Evolutionary conservation across 2,797 vertebrate species (phyloP).

Genomic region (Anomalospiza imberbis): DNA sequence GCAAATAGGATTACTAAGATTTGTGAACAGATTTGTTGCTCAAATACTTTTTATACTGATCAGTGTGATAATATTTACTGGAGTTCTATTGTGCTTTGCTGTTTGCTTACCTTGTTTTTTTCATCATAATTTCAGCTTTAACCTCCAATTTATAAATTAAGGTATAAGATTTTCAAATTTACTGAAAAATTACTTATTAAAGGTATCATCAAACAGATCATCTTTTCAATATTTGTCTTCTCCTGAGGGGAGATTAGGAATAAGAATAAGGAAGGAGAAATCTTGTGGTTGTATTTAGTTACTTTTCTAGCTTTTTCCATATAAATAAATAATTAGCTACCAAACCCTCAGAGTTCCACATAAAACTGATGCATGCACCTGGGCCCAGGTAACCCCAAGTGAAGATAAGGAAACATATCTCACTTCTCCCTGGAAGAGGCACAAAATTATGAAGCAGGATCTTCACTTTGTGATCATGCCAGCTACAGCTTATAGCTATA

Average conservation of each 20-base stretch:
- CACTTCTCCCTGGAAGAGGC: background rate
- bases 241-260: background rate
- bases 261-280: background rate
- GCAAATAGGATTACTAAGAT: background rate
- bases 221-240: background rate
- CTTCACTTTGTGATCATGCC: rapidly evolving
- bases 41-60: background rate
- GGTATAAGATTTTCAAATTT: constrained; percentile 8
- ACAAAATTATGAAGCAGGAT: background rate
- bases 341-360: background rate
- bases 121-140: constrained; percentile 7
- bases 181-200: constrained; percentile 13
- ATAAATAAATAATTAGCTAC: background rate
- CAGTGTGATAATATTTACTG: background rate
- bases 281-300: background rate
- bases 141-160: constrained; percentile 43
- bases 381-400: background rate
- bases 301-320: background rate
- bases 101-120: background rate
- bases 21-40: background rate
- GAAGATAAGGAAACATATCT: background rate
- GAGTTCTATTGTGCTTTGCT: background rate
- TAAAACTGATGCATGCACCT: background rate
- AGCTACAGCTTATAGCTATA: background rate
- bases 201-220: background rate